Evolutionary conservation across 92 coral and sea anemone species (phyloP).

Genomic region (Phymanthus crucifer): DNA sequence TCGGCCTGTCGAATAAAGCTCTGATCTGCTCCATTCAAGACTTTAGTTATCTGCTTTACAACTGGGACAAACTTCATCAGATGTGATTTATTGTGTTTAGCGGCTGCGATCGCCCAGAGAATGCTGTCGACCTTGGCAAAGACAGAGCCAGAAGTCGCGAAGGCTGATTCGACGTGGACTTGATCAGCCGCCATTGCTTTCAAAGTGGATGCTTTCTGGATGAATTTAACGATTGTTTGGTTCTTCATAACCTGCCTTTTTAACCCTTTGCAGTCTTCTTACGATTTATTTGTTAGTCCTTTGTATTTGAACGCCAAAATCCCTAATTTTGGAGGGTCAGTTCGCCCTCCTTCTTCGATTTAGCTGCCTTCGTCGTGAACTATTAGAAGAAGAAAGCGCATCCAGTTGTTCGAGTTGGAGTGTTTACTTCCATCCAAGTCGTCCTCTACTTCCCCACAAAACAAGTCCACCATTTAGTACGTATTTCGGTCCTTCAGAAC

Average conservation of each 20-base stretch:
- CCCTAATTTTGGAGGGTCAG: neutral
- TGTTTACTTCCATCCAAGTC: constrained; percentile 68
- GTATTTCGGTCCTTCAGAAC: constrained; percentile 38
- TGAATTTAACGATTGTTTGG: constrained; percentile 29
- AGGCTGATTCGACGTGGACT: constrained; percentile 33
- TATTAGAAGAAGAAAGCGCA: constrained; percentile 73
- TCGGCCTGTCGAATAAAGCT: constrained; percentile 86
- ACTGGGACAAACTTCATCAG: constrained; percentile 76
- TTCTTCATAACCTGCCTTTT: constrained; percentile 50
- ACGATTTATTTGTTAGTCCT: neutral
- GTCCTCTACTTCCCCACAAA: constrained; percentile 49
- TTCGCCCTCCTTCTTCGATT: constrained; percentile 17
- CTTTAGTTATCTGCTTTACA: constrained; percentile 82
- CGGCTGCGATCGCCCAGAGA: constrained; percentile 84
- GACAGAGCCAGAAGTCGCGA: constrained; percentile 67
- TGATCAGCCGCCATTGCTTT: constrained; percentile 31
- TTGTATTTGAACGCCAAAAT: neutral
- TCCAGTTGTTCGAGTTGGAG: constrained; percentile 46
- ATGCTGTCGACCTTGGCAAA: constrained; percentile 78
- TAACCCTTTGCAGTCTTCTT: constrained; percentile 12
- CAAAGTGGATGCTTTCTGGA: constrained; percentile 23
- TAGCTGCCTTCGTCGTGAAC: constrained; percentile 96
- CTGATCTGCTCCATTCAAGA: constrained; percentile 87
- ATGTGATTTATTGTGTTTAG: constrained; percentile 86
- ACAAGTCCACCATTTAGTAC: constrained; percentile 72